Base-by-base conservation (phyloP, 1,140 invertebrate species). In the Oedothorax gibbosus region DNA sequence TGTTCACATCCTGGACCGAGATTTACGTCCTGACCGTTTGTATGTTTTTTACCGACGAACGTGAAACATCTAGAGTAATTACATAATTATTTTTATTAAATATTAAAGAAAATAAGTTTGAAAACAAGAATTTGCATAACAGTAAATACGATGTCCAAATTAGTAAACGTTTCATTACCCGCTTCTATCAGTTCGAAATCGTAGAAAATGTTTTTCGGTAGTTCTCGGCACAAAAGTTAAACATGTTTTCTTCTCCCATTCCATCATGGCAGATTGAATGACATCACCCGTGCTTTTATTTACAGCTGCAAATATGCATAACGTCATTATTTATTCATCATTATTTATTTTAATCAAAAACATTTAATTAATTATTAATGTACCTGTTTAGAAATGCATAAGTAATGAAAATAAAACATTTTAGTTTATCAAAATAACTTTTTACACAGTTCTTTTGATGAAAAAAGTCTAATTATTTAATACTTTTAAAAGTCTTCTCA, bases 1-100 rank as follows among this genome's bases (percentile, higher is more conserved):
- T 85, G 71, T 50, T 60, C 84, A 64, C 87, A 87, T 14, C 87
- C 87, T 54, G 69, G 64, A 7, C 87, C 87, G 5, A 87, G 76
- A 49, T 85, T 86, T 15, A 87, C 82, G 60, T 87, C 87, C 68
- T 87, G 87, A 20, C 86, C 86, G 56, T 77, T 51, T 20, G 60
- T 65, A 4, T 65, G 35, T 53, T 76, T 73, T 53, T 86, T 75
- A 3, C 87, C 87, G 7, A 87, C 81, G n/a, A 84, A 80, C 14
- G 86, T 86, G 57, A 78, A 87, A 53, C 87, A 87, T 6, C 87
- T 86, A n/a, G n/a, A n/a, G n/a, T 5, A 65, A 75, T 54, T 15
- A 73, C 6, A 57, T 15, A 56, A 56, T 14, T 21, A 18, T 66
- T 10, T 66, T 0, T n/a, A 7, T 66, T 75, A 15, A 20, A n/a